Evolutionary conservation across 1,140 invertebrate species (phyloP).

Genomic region (Drosophila asahinai): DNA sequence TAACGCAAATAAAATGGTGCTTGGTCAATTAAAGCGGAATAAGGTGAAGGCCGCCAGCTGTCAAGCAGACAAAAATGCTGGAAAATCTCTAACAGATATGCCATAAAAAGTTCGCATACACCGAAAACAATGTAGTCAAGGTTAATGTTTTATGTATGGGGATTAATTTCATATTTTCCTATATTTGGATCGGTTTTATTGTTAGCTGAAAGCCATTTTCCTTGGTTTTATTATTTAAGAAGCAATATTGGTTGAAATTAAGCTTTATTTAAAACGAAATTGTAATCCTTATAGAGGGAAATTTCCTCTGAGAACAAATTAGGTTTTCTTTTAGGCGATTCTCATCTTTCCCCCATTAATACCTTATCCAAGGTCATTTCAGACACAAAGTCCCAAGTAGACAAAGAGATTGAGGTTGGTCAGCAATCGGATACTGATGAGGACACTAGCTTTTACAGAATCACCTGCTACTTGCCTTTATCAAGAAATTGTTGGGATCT

Average conservation of each 20-base stretch:
- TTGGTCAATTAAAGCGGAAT: constrained; percentile 61
- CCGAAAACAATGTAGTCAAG: constrained; percentile 2
- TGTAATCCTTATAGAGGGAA: too few species aligned
- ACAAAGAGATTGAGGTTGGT: too few species aligned
- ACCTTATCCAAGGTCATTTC: too few species aligned
- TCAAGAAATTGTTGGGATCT: too few species aligned
- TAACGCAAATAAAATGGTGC: constrained; percentile 24
- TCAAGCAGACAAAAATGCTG: constrained; percentile 30
- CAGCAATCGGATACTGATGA: too few species aligned
- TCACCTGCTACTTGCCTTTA: too few species aligned
- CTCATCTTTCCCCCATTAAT: neutral
- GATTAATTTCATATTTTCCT: neutral
- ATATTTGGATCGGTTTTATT: neutral
- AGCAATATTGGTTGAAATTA: neutral
- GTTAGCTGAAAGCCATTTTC: neutral
- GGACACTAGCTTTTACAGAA: too few species aligned
- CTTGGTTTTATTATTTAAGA: too few species aligned
- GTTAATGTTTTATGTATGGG: neutral
- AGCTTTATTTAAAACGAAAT: neutral
- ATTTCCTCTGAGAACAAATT: too few species aligned
- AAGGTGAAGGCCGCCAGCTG: constrained; percentile 60
- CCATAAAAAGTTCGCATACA: constrained; percentile 24
- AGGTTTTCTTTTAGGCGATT: neutral
- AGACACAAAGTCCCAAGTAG: too few species aligned
- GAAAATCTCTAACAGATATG: constrained; percentile 38